These are phyloP conservation scores for Heliconius ethilla DNA, from an alignment of 2,888 invertebrate species.

Conservation along the genomic window DNA sequence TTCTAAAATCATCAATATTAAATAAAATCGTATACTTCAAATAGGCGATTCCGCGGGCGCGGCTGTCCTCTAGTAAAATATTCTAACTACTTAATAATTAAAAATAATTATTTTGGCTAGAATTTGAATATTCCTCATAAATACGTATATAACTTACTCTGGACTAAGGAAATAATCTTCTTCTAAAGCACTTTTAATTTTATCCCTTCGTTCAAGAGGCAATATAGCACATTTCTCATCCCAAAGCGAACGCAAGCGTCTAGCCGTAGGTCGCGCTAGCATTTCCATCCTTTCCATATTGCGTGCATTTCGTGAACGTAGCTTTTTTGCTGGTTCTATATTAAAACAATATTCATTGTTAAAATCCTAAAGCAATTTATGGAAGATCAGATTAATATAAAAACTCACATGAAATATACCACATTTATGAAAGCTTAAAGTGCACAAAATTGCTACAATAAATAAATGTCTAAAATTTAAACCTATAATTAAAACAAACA, in stretches of 20 bases:
- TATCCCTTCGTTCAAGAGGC: slow-evolving; percentile 74
- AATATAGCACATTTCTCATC: slow-evolving; percentile 76
- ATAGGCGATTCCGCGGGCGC: no score
- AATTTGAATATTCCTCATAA: not conserved
- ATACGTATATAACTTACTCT: slow-evolving; percentile 59
- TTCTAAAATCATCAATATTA: not conserved
- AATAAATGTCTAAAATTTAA: no score
- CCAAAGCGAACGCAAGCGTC: slow-evolving; percentile 78
- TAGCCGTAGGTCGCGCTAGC: slow-evolving; percentile 77
- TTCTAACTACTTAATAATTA: not conserved
- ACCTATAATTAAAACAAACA: no score
- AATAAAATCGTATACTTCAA: no score
- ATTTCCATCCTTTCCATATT: slow-evolving; percentile 75
- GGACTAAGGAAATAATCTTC: slow-evolving; percentile 80
- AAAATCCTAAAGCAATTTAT: not conserved
- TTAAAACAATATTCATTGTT: not conserved
- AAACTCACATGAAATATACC: not conserved
- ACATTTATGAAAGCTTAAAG: not conserved
- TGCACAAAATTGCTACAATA: no score
- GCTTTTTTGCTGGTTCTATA: slow-evolving; percentile 44
- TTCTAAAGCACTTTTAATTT: slow-evolving; percentile 80
- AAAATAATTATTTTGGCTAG: not conserved
- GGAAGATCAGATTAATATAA: not conserved
- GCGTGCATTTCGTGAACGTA: slow-evolving; percentile 54
- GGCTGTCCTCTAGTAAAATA: not conserved